A percentile compares a stretch with the other conserved stretches of the same genome.
Conservation (phyloP, 2,113 vertebrate species). For the Protobothrops flavoviridis region DNA sequence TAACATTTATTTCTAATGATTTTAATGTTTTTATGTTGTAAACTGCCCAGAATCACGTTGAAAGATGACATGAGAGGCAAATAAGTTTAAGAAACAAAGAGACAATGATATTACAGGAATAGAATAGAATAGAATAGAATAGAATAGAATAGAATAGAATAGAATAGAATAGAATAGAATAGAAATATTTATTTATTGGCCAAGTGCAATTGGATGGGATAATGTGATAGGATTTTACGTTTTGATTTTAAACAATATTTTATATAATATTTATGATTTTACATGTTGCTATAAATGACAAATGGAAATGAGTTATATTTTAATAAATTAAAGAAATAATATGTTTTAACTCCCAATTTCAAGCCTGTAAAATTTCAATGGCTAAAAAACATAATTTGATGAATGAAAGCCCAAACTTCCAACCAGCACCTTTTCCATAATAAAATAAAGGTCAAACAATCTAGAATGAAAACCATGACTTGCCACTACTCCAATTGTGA, state of each 20-base stretch:
- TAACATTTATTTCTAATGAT: no score
- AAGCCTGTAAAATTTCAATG: not conserved
- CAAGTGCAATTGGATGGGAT: not conserved
- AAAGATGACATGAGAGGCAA: no score
- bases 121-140: no score
- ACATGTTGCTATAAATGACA: not conserved
- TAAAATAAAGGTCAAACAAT: not conserved
- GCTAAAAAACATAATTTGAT: not conserved
- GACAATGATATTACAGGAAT: not conserved
- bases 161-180: not conserved
- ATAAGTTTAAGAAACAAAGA: not conserved
- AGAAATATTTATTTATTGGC: not conserved
- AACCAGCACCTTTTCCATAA: not conserved
- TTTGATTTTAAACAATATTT: not conserved
- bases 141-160: not conserved
- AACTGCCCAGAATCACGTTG: no score
- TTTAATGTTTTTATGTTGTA: no score
- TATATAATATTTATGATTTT: not conserved
- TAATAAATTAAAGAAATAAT: conserved; percentile 13
- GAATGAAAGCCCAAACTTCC: not conserved
- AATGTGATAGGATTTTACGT: not conserved
- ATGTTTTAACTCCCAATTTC: conserved; percentile 26
- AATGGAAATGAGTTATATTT: not conserved
- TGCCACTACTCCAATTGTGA: not conserved
- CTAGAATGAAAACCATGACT: not conserved